phyloP scores from a whole-genome alignment of 2,113 vertebrate genomes.

The Chaenocephalus aceratus region DNA sequence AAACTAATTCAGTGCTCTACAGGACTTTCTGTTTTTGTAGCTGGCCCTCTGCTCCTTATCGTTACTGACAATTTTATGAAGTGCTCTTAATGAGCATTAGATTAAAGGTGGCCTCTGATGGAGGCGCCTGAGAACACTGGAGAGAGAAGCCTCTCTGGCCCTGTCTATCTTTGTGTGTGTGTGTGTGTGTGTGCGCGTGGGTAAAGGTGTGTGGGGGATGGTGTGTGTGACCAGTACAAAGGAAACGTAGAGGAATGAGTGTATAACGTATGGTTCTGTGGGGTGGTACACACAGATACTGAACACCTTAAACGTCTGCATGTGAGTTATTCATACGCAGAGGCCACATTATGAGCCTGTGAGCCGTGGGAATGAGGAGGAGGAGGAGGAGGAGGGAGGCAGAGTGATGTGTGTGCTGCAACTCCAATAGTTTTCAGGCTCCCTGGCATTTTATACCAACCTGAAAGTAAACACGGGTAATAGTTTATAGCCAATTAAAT shows the following conservation, averaged over 20 bases:
- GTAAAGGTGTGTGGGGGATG: slow-evolving; percentile 65
- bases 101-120: slow-evolving; percentile 90
- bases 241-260: slow-evolving; percentile 85
- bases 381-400: slow-evolving; percentile 19
- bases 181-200: slow-evolving; percentile 71
- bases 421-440: slow-evolving; percentile 89
- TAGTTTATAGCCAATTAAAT: slow-evolving; percentile 96
- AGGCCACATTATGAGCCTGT: slow-evolving; percentile 84
- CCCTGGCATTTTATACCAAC: slow-evolving; percentile 90
- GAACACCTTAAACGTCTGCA: slow-evolving; percentile 86
- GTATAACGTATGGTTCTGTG: slow-evolving; percentile 77
- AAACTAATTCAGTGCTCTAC: slow-evolving; percentile 93
- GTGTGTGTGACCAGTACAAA: slow-evolving; percentile 71
- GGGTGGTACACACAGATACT: slow-evolving; percentile 92
- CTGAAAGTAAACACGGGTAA: slow-evolving; percentile 88
- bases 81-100: slow-evolving; percentile 98
- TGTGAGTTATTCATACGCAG: slow-evolving; percentile 87
- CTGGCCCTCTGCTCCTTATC: slow-evolving; percentile 90
- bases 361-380: slow-evolving; percentile 82
- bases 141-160: slow-evolving; percentile 42
- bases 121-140: slow-evolving; percentile 68
- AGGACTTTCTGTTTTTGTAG: slow-evolving; percentile 92
- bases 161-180: slow-evolving; percentile 16
- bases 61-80: slow-evolving; percentile 97
- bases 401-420: slow-evolving; percentile 75